phyloP scores from a whole-genome alignment of 2,888 invertebrate genomes.

The Agonum fuliginosum region DNA sequence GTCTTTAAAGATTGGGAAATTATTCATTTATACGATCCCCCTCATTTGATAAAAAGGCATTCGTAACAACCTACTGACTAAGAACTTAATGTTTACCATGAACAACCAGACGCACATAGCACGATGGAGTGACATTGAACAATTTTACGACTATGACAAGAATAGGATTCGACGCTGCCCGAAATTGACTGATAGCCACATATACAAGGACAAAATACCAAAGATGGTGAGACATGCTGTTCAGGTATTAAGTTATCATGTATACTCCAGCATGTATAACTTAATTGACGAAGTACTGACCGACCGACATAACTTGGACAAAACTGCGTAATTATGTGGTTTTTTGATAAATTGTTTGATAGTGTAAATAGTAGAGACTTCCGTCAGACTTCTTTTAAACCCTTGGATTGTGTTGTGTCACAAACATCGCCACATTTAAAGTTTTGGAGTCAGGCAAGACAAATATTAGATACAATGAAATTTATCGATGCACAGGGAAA shows the following conservation, averaged over 20 bases:
- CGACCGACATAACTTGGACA: not conserved
- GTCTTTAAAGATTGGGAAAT: constrained; percentile 12
- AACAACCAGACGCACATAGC: not conserved
- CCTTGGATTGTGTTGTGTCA: not conserved
- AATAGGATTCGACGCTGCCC: not conserved
- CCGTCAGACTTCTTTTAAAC: not conserved
- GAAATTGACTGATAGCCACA: constrained; percentile 10
- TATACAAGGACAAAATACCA: not conserved
- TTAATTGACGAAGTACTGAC: not conserved
- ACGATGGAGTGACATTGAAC: not conserved
- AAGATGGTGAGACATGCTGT: constrained; percentile 15
- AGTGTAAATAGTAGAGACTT: not conserved
- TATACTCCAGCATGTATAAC: not conserved
- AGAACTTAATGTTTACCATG: not conserved
- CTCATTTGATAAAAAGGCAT: constrained; percentile 29
- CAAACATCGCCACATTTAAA: not conserved
- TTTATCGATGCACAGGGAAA: not conserved
- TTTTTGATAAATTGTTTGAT: constrained; percentile 24
- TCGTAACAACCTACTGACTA: not conserved
- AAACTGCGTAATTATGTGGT: not conserved
- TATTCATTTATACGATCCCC: constrained; percentile 16
- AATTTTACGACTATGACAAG: constrained; percentile 4
- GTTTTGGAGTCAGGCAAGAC: not conserved
- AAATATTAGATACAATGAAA: not conserved
- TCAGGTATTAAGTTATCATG: constrained; percentile 1